Conservation (phyloP, 2,113 vertebrate genomes). For the Gambusia holbrooki region DNA sequence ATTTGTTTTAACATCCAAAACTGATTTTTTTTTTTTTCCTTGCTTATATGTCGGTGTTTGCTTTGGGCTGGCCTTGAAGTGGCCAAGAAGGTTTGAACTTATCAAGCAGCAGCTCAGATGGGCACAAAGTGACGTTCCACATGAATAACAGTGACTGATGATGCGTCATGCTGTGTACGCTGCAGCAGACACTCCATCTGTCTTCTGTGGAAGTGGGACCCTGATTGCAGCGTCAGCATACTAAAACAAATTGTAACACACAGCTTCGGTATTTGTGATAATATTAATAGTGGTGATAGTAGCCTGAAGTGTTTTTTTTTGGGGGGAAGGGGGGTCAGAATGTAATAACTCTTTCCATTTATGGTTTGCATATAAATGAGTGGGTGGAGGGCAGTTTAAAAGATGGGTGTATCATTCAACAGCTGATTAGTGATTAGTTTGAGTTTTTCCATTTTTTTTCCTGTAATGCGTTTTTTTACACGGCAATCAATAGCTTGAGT, state of each 20-base stretch:
- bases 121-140: constrained; percentile 32
- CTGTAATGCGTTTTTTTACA: constrained; percentile 49
- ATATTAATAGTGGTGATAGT: not conserved
- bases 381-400: constrained; percentile 4
- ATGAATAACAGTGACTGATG: constrained; percentile 41
- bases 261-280: not conserved
- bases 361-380: not conserved
- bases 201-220: constrained; percentile 33
- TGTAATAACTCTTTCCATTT: too few species aligned
- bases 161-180: constrained; percentile 8
- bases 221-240: constrained; percentile 7
- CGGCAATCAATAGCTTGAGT: constrained; percentile 61
- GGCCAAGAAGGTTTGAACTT: constrained; percentile 4
- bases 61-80: not conserved
- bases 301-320: constrained; percentile 51
- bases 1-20: not conserved
- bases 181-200: constrained; percentile 25
- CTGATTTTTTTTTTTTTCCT: not conserved
- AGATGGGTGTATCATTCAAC: constrained; percentile 14
- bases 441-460: constrained; percentile 25
- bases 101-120: constrained; percentile 25
- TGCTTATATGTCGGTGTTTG: not conserved
- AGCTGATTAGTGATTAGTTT: constrained; percentile 43
- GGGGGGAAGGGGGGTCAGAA: not conserved
- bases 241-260: constrained; percentile 1